These are phyloP conservation scores for Drosophila chauvacae DNA, from an alignment of 1,140 invertebrate genomes.

Conservation along the genomic window DNA sequence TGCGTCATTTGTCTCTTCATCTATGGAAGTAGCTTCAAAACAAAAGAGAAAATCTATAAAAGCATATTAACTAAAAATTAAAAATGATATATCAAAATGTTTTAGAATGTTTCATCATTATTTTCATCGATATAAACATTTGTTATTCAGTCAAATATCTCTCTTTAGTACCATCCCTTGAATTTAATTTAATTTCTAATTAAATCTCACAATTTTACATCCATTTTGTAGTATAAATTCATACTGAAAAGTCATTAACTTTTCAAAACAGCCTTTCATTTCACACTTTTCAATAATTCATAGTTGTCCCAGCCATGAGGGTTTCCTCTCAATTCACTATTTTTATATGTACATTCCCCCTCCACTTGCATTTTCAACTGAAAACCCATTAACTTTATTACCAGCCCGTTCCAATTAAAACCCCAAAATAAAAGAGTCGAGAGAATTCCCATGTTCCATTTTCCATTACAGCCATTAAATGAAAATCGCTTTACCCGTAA, in stretches of 20 bases:
- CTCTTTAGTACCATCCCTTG: neutral
- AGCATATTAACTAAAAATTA: too few relatives aligned
- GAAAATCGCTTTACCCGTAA: conserved; percentile 48
- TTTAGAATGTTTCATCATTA: too few relatives aligned
- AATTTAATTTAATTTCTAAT: neutral
- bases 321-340: neutral
- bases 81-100: neutral
- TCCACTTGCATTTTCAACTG: conserved; percentile 28
- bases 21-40: neutral
- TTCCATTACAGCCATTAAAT: conserved; percentile 61
- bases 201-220: neutral
- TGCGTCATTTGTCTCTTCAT: neutral
- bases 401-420: conserved; percentile 30
- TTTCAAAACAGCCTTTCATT: conserved; percentile 5
- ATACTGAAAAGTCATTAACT: neutral
- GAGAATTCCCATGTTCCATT: conserved; percentile 74
- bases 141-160: neutral
- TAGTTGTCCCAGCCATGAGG: neutral
- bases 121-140: too few relatives aligned
- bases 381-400: conserved; percentile 53
- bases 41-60: too few relatives aligned
- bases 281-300: conserved; percentile 5
- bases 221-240: neutral
- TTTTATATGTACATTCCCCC: neutral
- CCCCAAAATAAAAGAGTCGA: conserved; percentile 16